A percentile compares a stretch with the other conserved stretches of the same genome.
Conservation (phyloP, 2,888 invertebrate genomes). For the Orthonychiurus folsomi region DNA sequence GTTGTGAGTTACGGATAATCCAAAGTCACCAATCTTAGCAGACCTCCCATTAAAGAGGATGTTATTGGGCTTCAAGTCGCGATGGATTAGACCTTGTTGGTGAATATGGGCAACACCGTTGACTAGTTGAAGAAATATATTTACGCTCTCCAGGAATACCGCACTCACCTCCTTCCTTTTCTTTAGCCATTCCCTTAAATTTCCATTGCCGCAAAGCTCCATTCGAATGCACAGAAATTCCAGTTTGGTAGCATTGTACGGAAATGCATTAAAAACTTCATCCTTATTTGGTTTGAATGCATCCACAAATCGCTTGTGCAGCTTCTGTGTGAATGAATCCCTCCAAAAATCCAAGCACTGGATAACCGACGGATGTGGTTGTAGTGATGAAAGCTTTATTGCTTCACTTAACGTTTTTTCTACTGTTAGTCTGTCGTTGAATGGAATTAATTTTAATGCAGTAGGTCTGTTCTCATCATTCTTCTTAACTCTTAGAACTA, state of each 20-base stretch:
- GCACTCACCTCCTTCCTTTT: neutral
- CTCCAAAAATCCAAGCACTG: neutral
- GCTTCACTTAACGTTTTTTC: neutral
- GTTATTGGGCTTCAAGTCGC: slow-evolving; percentile 7
- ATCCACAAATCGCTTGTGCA: neutral
- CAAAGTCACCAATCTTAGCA: slow-evolving; percentile 6
- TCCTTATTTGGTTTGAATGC: neutral
- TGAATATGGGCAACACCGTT: neutral
- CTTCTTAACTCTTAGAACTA: neutral
- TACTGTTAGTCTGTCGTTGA: too few relatives aligned
- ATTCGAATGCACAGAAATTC: slow-evolving; percentile 3
- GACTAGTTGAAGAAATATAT: neutral
- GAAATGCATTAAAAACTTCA: neutral
- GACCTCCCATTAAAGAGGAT: neutral
- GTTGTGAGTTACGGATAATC: slow-evolving; percentile 2
- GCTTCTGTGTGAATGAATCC: neutral
- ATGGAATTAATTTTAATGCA: slow-evolving; percentile 4
- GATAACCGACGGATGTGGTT: neutral
- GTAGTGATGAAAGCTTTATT: neutral
- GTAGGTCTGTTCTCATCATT: neutral
- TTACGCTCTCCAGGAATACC: neutral
- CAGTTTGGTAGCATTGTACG: neutral
- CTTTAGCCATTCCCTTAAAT: neutral
- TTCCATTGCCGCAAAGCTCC: neutral
- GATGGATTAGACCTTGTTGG: neutral